Base-by-base conservation (phyloP, 2,888 invertebrate species). In the Pomacea canaliculata region DNA sequence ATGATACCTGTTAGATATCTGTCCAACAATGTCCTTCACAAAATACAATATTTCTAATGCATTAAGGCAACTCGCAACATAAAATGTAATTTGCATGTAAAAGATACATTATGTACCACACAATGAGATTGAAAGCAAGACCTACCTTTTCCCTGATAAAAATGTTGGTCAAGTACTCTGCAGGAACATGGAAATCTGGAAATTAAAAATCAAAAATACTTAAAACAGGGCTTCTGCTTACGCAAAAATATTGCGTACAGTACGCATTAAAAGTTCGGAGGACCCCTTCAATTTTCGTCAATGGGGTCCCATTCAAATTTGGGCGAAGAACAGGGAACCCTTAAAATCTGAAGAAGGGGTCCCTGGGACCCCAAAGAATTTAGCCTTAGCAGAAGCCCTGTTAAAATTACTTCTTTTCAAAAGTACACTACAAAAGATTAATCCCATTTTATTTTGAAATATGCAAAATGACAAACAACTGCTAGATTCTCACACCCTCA, bases 81-180 rank as follows among this genome's bases (percentile, higher is more conserved):
- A 65, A 37, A 7, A 63, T 12, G 19, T 10, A 63, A 23, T 63
- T 23, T 63, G 8, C 63, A 63, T 63, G 63, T 63, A 18, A 18
- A 19, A 12, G 3, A 2, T 63, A 16, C 1, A 19, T 63, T 63
- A 10, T 63, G 27, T 63, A 63, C 60, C n/a, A 63, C 63, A 23
- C 0, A 1, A 60, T 60, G 7, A n/a, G 60, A 19, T 7, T 60
- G 37, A 5, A 37, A 37, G 37, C 1, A 56, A 56, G 8, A 56
- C 83, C 73, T 78, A 92, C 90, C 88, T 92, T 92, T 60, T 92
- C 92, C 93, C 95, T 93, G 92, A 99, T 98, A 90, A 96, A 94
- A 87, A 96, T 95, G 92, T 99, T 99, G 91, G 99, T 98, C 92
- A 99, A 94, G 93, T 99, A 99, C 93, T 99, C 99, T 83, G 96